Percentiles rank a stretch among this genome's conserved stretches.
Conservation (phyloP, 2,113 vertebrate species). For the Oryzias melastigma region DNA sequence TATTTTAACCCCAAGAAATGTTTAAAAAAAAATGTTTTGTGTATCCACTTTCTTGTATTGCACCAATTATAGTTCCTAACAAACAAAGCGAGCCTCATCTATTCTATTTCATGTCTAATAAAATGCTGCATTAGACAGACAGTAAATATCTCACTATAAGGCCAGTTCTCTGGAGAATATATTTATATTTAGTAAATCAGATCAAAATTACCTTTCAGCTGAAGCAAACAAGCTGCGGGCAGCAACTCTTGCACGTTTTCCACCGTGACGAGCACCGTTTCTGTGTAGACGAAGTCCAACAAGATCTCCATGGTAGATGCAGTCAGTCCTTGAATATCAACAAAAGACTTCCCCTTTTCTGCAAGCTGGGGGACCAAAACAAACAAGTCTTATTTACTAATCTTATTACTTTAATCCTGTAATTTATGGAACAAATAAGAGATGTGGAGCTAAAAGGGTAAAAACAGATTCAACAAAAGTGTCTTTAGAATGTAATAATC, state of each 20-base stretch:
- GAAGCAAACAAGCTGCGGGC: constrained; percentile 93
- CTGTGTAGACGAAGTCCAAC: constrained; percentile 97
- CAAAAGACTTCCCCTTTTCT: constrained; percentile 96
- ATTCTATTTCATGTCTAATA: too few species aligned
- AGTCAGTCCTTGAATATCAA: constrained; percentile 96
- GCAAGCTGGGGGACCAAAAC: constrained; percentile 79
- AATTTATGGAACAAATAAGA: background rate
- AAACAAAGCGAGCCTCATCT: too few species aligned
- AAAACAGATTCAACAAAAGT: background rate
- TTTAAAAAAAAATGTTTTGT: too few species aligned
- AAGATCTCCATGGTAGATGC: constrained; percentile 99
- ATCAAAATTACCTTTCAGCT: constrained; percentile 90
- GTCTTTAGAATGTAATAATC: too few species aligned
- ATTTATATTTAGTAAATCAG: too few species aligned
- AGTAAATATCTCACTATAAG: too few species aligned
- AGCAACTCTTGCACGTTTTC: constrained; percentile 97
- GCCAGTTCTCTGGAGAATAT: too few species aligned
- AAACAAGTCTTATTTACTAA: background rate
- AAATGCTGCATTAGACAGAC: too few species aligned
- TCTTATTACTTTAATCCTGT: background rate
- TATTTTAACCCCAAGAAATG: too few species aligned
- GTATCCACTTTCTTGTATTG: too few species aligned
- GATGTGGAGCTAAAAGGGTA: background rate
- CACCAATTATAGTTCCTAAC: too few species aligned
- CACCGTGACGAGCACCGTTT: constrained; percentile 95